Evolutionary conservation across 1,140 invertebrate species (phyloP), one percentile per base, ranked within the genome.

Genomic region (Bombus cullumanus): DNA sequence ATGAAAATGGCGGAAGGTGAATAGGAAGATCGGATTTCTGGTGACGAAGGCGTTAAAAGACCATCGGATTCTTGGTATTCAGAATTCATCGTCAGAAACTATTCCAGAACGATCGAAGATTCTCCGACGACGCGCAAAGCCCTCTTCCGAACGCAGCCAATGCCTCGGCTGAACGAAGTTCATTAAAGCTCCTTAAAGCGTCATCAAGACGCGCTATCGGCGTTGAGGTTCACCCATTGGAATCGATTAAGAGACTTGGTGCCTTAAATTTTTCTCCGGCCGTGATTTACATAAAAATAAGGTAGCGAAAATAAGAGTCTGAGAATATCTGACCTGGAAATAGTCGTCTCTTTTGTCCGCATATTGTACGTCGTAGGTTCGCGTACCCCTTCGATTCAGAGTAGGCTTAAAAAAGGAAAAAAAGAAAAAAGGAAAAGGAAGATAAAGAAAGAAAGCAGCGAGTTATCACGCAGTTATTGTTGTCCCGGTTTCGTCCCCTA

Each of bases 171-270:
- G 77, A 80, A 80, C 59, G 12, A 34, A 80, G 64, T 80, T 80
- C 77, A 47, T 80, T 80, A 80, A 80, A 80, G 39, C 77, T 80
- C 43, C 41, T 68, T 80, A 80, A 78, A 80, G 41, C 41, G 41
- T 80, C 64, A 39, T 69, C 77, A 69, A 80, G 76, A 41, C n/a
- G 25, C n/a, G 34, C 28, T 15, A 25, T n/a, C 57, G 57, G n/a
- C 57, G 57, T 64, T 25, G 8, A 25, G 39, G 37, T 66, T 37
- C 74, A 3, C 25, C 59, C 37, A 31, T 80, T 13, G 25, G 64
- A 80, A 80, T 80, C 77, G 77, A 80, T 80, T 69, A 80, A 47
- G 25, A n/a, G 43, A 69, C 62, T 68, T 12, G 25, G 77, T 39
- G 39, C 39, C 31, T 80, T 68, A 69, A 80, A 69, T 80, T 80